A percentile compares a stretch with the other conserved stretches of the same genome.
Evolutionary conservation across 2,797 vertebrate genomes (phyloP).

Genomic region (Rhinella marina): DNA sequence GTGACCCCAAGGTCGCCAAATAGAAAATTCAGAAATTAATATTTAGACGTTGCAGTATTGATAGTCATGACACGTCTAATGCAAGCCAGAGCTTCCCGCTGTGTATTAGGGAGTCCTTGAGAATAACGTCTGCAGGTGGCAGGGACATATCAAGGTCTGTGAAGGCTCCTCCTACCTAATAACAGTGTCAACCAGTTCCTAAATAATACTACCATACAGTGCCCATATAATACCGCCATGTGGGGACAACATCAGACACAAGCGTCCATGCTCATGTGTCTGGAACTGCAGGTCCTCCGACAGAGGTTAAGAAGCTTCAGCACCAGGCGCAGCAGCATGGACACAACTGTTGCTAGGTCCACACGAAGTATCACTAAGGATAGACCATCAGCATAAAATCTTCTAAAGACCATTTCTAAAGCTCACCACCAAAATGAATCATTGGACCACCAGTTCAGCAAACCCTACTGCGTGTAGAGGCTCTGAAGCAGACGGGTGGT

Average conservation of each 20-base stretch:
- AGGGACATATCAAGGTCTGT: background rate
- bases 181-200: background rate
- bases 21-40: conserved; percentile 10
- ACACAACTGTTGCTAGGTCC: too few species aligned
- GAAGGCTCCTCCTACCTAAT: background rate
- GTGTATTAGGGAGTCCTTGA: background rate
- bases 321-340: too few species aligned
- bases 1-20: background rate
- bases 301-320: too few species aligned
- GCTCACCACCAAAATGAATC: too few species aligned
- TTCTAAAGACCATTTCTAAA: too few species aligned
- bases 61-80: background rate
- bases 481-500: too few species aligned
- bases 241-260: background rate
- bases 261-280: too few species aligned
- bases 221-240: background rate
- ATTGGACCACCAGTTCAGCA: too few species aligned
- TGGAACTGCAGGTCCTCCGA: too few species aligned
- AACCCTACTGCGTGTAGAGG: too few species aligned
- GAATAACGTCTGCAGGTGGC: background rate
- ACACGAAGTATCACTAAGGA: too few species aligned
- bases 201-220: background rate
- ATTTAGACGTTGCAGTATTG: background rate
- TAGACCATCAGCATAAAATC: too few species aligned
- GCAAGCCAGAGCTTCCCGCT: background rate